These are phyloP conservation scores for Amiota minor DNA, from an alignment of 2,888 invertebrate genomes.

Conservation along the genomic window DNA sequence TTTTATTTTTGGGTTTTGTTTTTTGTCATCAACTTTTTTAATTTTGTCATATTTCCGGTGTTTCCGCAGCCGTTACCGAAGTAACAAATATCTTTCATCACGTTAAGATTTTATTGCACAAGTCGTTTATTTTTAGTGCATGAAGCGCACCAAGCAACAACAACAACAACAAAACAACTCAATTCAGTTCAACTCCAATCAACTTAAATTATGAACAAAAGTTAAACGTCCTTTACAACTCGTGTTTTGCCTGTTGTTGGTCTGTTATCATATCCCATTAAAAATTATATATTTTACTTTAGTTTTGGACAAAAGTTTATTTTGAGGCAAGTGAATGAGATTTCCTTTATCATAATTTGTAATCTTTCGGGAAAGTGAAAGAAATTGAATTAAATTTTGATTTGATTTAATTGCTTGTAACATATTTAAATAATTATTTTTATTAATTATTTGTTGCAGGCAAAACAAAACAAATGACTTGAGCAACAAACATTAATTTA, in stretches of 20 bases:
- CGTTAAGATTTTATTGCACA: not conserved
- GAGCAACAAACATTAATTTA: constrained; percentile 41
- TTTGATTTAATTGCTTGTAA: constrained; percentile 17
- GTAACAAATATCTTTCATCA: not conserved
- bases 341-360: constrained; percentile 30
- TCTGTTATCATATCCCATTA: not conserved
- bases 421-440: constrained; percentile 16
- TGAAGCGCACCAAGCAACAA: not conserved
- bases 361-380: constrained; percentile 5
- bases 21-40: constrained; percentile 30
- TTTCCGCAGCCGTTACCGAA: constrained; percentile 13
- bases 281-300: not conserved
- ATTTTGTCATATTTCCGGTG: not conserved
- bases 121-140: not conserved
- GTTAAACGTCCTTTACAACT: constrained; percentile 19
- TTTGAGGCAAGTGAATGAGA: too few relatives aligned
- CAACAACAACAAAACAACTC: too few relatives aligned
- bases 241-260: not conserved
- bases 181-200: too few relatives aligned
- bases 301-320: too few relatives aligned
- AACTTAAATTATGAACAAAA: not conserved
- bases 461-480: constrained; percentile 46
- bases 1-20: not conserved
- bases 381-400: not conserved
- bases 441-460: constrained; percentile 6